phyloP scores from a whole-genome alignment of 2,888 invertebrate genomes.

The Melieria crassipennis region DNA sequence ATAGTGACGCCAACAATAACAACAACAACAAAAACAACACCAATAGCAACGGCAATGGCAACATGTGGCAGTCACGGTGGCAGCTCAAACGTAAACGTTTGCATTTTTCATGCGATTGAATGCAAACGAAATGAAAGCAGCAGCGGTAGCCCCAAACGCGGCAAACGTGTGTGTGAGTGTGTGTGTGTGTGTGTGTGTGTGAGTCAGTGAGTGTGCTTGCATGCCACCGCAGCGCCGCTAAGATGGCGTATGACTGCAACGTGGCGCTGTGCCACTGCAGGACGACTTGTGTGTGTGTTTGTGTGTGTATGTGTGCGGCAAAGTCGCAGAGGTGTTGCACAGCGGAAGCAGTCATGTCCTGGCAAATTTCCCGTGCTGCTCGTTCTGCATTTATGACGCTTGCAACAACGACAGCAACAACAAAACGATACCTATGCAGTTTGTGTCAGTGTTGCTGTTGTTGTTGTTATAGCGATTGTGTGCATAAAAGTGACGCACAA shows the following conservation, averaged over 20 bases:
- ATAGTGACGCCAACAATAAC: too few species aligned
- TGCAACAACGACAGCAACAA: slow-evolving; percentile 3
- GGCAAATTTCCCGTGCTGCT: slow-evolving; percentile 47
- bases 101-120: slow-evolving; percentile 49
- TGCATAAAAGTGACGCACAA: slow-evolving; percentile 7
- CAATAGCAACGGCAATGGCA: not conserved
- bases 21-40: too few species aligned
- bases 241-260: not conserved
- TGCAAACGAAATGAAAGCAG: slow-evolving; percentile 39
- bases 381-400: slow-evolving; percentile 38
- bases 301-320: slow-evolving; percentile 3
- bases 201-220: slow-evolving; percentile 5
- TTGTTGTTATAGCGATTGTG: not conserved
- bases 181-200: not conserved
- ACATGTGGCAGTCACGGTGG: too few species aligned
- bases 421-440: not conserved
- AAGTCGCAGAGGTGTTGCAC: slow-evolving; percentile 28
- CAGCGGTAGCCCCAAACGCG: not conserved
- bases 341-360: slow-evolving; percentile 47
- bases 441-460: not conserved
- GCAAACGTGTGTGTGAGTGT: not conserved
- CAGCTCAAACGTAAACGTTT: slow-evolving; percentile 39
- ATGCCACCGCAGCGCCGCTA: too few species aligned
- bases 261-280: not conserved
- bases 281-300: not conserved